Conservation (phyloP, 1,140 invertebrate genomes). For the Apis cerana region DNA sequence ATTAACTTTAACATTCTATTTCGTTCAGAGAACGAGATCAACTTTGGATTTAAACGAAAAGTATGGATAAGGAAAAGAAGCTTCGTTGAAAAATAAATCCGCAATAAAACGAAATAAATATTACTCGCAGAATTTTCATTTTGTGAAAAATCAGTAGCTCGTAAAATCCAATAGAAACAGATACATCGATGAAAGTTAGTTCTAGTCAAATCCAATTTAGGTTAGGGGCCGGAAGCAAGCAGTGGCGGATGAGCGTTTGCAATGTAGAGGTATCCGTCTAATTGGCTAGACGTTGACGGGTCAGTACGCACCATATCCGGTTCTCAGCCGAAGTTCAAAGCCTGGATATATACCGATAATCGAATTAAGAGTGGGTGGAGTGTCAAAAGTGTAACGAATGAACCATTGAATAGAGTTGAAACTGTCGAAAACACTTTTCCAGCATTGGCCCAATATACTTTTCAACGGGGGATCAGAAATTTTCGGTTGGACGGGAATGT, state of each 20-base stretch:
- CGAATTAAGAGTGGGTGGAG: not conserved
- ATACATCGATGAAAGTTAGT: not conserved
- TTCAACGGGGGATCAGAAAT: no score
- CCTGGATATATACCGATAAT: not conserved
- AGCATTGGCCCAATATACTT: no score
- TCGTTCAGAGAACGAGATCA: no score
- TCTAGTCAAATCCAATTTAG: not conserved
- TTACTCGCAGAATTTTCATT: no score
- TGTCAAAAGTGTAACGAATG: not conserved
- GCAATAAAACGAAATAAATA: no score
- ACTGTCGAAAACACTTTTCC: not conserved
- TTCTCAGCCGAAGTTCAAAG: constrained; percentile 1
- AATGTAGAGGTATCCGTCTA: constrained; percentile 3
- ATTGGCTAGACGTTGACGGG: constrained; percentile 20
- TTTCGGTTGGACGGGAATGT: not conserved
- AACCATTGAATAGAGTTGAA: not conserved
- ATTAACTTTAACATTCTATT: no score
- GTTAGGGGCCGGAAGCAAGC: not conserved
- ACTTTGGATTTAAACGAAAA: no score
- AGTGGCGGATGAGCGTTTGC: constrained; percentile 3
- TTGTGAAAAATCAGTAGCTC: no score
- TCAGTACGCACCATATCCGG: constrained; percentile 25
- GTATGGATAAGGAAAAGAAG: no score
- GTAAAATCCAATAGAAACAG: not conserved
- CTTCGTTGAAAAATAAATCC: no score